Evolutionary conservation across 2,797 vertebrate species (phyloP).

Genomic region (Austrolebias charrua): DNA sequence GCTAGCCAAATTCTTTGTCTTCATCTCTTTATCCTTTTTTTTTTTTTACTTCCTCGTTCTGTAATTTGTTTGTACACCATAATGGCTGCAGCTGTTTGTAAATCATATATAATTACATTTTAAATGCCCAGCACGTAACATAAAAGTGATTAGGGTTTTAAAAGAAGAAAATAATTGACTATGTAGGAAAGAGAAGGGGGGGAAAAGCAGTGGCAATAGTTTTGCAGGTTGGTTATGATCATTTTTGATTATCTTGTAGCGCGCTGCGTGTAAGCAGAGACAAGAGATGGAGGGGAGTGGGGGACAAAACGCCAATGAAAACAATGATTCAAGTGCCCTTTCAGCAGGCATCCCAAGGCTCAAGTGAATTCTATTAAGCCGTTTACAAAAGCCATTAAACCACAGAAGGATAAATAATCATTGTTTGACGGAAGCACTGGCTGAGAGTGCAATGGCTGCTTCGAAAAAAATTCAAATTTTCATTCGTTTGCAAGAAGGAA

Average conservation of each 20-base stretch:
- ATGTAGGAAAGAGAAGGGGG: slow-evolving; percentile 8
- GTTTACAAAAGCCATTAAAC: slow-evolving; percentile 67
- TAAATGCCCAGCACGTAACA: slow-evolving; percentile 57
- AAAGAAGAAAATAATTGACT: slow-evolving; percentile 28
- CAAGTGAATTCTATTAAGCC: slow-evolving; percentile 61
- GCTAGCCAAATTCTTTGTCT: slow-evolving; percentile 61
- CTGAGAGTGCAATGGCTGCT: slow-evolving; percentile 42
- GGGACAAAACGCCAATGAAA: slow-evolving; percentile 48
- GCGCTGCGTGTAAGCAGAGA: slow-evolving; percentile 42
- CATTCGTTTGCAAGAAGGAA: background rate
- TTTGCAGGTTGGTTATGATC: slow-evolving; percentile 59
- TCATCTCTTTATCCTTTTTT: slow-evolving; percentile 57
- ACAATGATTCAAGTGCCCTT: slow-evolving; percentile 56
- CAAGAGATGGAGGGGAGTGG: slow-evolving; percentile 1
- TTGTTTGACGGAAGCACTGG: slow-evolving; percentile 46
- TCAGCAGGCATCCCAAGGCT: slow-evolving; percentile 51
- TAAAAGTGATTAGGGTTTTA: slow-evolving; percentile 56
- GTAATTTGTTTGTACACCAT: slow-evolving; percentile 74
- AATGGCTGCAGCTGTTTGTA: slow-evolving; percentile 76
- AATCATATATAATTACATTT: slow-evolving; percentile 77
- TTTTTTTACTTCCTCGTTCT: slow-evolving; percentile 26
- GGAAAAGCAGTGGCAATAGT: slow-evolving; percentile 18
- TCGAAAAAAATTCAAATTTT: slow-evolving; percentile 52
- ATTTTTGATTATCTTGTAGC: slow-evolving; percentile 52
- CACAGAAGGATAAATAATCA: slow-evolving; percentile 68